phyloP scores from a whole-genome alignment of 2,888 invertebrate species.

The Lutraria lutraria region DNA sequence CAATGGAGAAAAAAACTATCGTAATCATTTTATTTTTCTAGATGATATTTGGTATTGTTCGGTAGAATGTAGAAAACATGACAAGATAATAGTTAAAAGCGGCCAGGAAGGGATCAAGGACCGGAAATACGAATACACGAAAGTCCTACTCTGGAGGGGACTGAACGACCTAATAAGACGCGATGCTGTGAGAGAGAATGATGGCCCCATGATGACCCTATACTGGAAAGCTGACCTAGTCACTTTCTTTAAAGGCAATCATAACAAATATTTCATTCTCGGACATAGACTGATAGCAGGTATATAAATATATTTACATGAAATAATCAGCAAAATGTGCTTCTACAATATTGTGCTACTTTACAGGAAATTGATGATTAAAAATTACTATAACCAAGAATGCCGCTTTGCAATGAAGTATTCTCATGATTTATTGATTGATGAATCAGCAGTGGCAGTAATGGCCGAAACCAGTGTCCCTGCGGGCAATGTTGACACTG shows the following conservation, averaged over 20 bases:
- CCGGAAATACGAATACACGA: neutral
- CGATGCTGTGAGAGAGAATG: neutral
- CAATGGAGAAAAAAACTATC: neutral
- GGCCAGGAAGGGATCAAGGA: neutral
- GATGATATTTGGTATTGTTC: slow-evolving; percentile 14
- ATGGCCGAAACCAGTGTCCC: too few species aligned
- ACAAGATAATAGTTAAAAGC: neutral
- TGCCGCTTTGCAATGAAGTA: too few species aligned
- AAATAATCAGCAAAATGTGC: neutral
- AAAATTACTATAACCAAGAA: too few species aligned
- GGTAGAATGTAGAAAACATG: too few species aligned
- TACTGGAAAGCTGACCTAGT: slow-evolving; percentile 18
- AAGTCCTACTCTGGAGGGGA: neutral
- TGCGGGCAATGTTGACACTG: too few species aligned
- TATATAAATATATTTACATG: neutral
- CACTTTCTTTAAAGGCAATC: neutral
- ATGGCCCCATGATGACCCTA: neutral
- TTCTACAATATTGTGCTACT: neutral
- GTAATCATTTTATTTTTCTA: neutral
- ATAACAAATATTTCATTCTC: slow-evolving; percentile 13
- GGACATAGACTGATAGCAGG: slow-evolving; percentile 23
- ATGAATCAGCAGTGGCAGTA: too few species aligned
- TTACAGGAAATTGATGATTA: too few species aligned
- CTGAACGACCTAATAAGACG: slow-evolving; percentile 20
- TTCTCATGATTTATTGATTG: too few species aligned